Evolutionary conservation across 2,797 vertebrate genomes (phyloP), one percentile per base, ranked within the genome.

Genomic region (Sebastes vulpes): DNA sequence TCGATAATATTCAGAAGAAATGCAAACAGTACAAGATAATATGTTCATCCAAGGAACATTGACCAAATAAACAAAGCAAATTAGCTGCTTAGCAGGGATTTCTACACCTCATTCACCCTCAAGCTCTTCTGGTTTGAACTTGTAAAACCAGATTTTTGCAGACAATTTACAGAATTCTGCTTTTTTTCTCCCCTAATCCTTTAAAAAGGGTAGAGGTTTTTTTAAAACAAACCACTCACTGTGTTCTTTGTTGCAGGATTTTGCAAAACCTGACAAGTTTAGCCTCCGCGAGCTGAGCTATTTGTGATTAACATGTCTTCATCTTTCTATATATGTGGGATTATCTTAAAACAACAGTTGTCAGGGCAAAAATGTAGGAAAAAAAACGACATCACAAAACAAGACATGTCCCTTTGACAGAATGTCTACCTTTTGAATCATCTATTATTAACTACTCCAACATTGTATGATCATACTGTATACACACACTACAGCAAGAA

Each of bases 341-440:
- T 95, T 95, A 93, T 25, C 65, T 90, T 94, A 93, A 93, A 94
- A 93, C 81, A 96, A 95, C 95, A 95, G 70, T 73, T 90, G 95
- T 94, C 94, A 91, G 57, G 46, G 75, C 42, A 91, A 94, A 91
- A 91, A 94, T 92, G 89, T 67, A 28, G 74, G 42, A 72, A 91
- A 87, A 32, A 32, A 90, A 76, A 73, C 64, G 38, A 80, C 82
- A 83, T 75, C 72, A 74, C 89, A 79, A 87, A 89, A 72, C 80
- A 81, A 75, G 90, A 84, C 91, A 77, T 70, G 89, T 79, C 83
- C 83, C 66, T 84, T 71, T 65, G 56, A 84, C 66, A 71, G 79
- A 77, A 87, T 83, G 68, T 68, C 70, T 72, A 25, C 32, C 71
- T 64, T 63, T 77, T 85, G 76, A 89, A 66, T 90, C 79, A 69